Base-by-base conservation (phyloP, 2,888 invertebrate genomes). In the Argyresthia albistria region DNA sequence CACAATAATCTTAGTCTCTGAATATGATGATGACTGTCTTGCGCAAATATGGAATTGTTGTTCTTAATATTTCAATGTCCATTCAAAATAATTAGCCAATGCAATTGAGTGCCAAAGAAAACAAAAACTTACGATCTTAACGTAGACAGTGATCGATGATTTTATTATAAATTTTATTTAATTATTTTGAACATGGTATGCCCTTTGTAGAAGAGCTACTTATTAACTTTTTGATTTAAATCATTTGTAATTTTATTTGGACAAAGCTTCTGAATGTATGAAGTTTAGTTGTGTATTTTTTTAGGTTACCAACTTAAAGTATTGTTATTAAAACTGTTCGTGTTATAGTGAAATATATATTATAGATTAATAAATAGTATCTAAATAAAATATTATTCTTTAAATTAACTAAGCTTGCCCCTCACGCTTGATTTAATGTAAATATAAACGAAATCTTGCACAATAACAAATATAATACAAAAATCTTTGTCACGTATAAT, bases 361-460 rank as follows among this genome's bases (percentile, higher is more conserved):
- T n/a, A 50, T 25, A n/a, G 11, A 42, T 42, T 25, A 39, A 10
- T 49, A 49, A n/a, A 37, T 39, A 16, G 49, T 14, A 50, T 35
- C 8, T 14, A 36, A 37, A 14, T 46, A 16, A 46, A 8, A 46
- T 35, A 35, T 35, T 35, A 35, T 46, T 16, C 14, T 14, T 7
- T 25, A 35, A 36, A 60, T 56, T 72, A 72, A 68, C 66, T 72
- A 76, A 73, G 86, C 84, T 83, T 82, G 74, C 72, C 71, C 73
- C 64, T 73, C 86, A 83, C 84, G 86, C 86, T 81, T 82, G 74
- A 70, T 67, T 61, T 72, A 67, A 60, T 80, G 80, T 81, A 86
- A 73, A 84, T 84, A 81, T 66, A 66, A 62, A 60, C 53, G 59
- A 76, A 65, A 67, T 70, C 65, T 64, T 81, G 86, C 86, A 83